Evolutionary conservation across 2,888 invertebrate genomes (phyloP).

Genomic region (Drosophila prolongata): DNA sequence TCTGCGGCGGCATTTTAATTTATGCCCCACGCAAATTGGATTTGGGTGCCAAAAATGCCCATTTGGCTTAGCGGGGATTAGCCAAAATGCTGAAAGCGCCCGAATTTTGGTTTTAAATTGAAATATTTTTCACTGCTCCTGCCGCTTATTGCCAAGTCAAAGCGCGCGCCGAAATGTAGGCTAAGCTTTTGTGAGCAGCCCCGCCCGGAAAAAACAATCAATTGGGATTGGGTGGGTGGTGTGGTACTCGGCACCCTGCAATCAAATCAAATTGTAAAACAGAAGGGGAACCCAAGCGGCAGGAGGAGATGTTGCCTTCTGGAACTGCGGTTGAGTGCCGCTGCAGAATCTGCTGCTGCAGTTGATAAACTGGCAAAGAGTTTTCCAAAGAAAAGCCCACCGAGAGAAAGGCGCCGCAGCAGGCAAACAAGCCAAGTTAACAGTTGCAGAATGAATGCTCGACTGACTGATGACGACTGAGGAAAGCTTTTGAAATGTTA

Average conservation of each 20-base stretch:
- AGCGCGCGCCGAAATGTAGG: constrained; percentile 60
- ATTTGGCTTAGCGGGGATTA: constrained; percentile 72
- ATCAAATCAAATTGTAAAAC: constrained; percentile 25
- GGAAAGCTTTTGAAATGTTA: constrained; percentile 37
- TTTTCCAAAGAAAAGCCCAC: constrained; percentile 29
- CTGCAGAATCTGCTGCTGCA: constrained; percentile 48
- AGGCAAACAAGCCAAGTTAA: constrained; percentile 34
- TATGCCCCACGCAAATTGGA: constrained; percentile 65
- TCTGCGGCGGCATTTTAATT: constrained; percentile 59
- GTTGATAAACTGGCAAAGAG: constrained; percentile 64
- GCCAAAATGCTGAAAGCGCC: constrained; percentile 41
- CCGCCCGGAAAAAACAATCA: constrained; percentile 40
- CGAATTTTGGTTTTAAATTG: constrained; percentile 29
- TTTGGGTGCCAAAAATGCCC: constrained; percentile 55
- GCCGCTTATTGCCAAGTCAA: constrained; percentile 40
- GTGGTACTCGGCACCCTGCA: constrained; percentile 1
- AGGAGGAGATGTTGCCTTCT: background rate
- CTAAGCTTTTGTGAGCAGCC: constrained; percentile 40
- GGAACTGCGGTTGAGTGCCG: constrained; percentile 30
- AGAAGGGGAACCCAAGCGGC: constrained; percentile 1
- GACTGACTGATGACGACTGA: constrained; percentile 36
- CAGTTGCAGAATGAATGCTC: constrained; percentile 37
- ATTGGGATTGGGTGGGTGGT: constrained; percentile 6
- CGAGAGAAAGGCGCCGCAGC: constrained; percentile 7
- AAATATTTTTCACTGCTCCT: constrained; percentile 43